Evolutionary conservation across 2,888 invertebrate genomes (phyloP), one percentile per base, ranked within the genome.

Genomic region (Meteorus cinctellus): DNA sequence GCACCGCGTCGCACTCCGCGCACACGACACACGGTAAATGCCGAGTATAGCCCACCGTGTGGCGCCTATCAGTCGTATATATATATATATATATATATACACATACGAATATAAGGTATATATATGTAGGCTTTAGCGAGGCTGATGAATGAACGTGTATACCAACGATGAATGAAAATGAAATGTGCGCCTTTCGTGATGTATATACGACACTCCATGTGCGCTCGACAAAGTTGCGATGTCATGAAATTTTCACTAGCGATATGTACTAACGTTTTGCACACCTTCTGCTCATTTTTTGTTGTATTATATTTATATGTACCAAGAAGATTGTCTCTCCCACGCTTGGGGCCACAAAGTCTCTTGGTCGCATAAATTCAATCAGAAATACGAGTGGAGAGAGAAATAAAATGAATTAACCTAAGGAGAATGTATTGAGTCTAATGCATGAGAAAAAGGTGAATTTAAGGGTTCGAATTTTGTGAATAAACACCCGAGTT

Each of bases 111-210:
- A 48, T 16, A 6, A 6, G 8, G 24, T 24, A 60, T 36, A 16
- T 60, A 60, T 24, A 70, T n/a, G 14, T 36, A 60, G 5, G 60
- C 60, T 16, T 41, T 59, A 4, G 70, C 19, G 5, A 60, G 19
- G 63, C 55, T 41, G 68, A 75, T 75, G 74, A 75, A 75, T 75
- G 74, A 74, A 68, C 27, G 62, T 41, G 62, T 62, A 62, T 68
- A 74, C 59, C 36, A 48, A 62, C 60, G 62, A 74, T 74, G 74
- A 74, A 74, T 74, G 74, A 74, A 69, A 74, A 74, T 75, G 63
- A 69, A 75, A 75, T 69, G 27, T 51, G 14, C 48, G 29, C 51
- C 12, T 51, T 6, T 48, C 41, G 41, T 41, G 41, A 41, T 27
- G 55, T 69, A 12, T 34, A 34, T 41, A 19, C 27, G 45, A 41